Percentiles rank a stretch among this genome's conserved stretches.
phyloP scores from a whole-genome alignment of 2,888 invertebrate species.

The Metellina segmentata region DNA sequence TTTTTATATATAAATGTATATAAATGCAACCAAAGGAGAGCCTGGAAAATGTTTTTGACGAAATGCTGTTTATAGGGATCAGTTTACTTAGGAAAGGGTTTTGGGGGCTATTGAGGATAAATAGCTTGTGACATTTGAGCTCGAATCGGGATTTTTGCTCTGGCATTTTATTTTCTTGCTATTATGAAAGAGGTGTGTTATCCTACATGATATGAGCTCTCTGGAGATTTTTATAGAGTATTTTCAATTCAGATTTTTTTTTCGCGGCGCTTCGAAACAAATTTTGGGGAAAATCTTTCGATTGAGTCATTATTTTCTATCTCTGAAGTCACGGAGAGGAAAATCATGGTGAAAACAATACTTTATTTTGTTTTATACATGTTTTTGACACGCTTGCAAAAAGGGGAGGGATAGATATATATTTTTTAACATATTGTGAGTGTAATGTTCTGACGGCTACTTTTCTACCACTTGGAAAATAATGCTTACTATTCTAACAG shows the following conservation, averaged over 20 bases:
- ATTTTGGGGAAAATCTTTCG: slow-evolving; percentile 8
- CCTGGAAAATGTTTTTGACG: slow-evolving; percentile 41
- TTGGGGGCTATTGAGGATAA: slow-evolving; percentile 63
- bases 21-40: slow-evolving; percentile 16
- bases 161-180: slow-evolving; percentile 47
- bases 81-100: slow-evolving; percentile 63
- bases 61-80: slow-evolving; percentile 74
- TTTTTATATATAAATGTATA: slow-evolving; percentile 7
- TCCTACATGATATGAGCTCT: slow-evolving; percentile 52
- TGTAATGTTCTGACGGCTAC: too few species aligned
- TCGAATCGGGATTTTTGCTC: slow-evolving; percentile 49
- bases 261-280: neutral
- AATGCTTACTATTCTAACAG: too few species aligned
- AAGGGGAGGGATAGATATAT: neutral
- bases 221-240: slow-evolving; percentile 28
- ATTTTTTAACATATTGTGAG: neutral
- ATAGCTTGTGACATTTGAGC: slow-evolving; percentile 68
- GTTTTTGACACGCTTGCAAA: neutral
- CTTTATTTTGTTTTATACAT: neutral
- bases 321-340: neutral
- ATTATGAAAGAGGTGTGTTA: slow-evolving; percentile 36
- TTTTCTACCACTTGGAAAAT: too few species aligned
- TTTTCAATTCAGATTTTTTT: slow-evolving; percentile 11
- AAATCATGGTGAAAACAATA: slow-evolving; percentile 36
- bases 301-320: slow-evolving; percentile 6